phyloP scores from a whole-genome alignment of 2,113 vertebrate genomes.

The Protobothrops mucrosquamatus region DNA sequence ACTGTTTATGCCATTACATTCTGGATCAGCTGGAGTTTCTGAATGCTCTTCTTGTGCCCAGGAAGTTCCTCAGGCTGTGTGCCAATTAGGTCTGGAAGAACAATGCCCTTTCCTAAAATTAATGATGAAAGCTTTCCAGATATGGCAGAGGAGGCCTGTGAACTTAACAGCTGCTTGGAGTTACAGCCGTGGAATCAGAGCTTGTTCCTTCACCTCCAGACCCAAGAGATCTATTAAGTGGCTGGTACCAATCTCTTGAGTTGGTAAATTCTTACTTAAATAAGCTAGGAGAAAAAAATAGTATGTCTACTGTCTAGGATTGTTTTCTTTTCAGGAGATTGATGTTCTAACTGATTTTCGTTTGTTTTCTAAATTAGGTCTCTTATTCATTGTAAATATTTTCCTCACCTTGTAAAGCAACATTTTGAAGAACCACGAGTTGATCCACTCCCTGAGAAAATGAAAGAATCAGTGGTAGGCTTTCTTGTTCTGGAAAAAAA shows the following conservation, averaged over 20 bases:
- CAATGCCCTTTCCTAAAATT: not conserved
- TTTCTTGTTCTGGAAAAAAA: not conserved
- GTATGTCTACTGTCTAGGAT: not conserved
- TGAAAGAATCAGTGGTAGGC: conserved; percentile 88
- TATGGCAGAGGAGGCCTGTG: not conserved
- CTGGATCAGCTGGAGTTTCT: not conserved
- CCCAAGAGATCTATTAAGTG: not conserved
- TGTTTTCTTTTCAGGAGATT: not conserved
- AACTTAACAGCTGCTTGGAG: not conserved
- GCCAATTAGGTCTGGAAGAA: not conserved
- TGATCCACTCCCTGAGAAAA: conserved; percentile 89
- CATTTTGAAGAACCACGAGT: conserved; percentile 71
- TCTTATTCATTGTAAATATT: conserved; percentile 82
- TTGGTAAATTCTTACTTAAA: not conserved
- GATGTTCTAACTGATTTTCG: conserved; percentile 24
- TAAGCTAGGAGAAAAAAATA: not conserved
- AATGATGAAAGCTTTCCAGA: not conserved
- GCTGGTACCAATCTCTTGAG: not conserved
- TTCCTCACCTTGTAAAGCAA: conserved; percentile 76
- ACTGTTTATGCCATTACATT: not conserved
- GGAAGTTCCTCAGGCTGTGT: not conserved
- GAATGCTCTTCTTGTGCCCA: not conserved
- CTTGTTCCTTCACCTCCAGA: not conserved
- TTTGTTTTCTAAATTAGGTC: conserved; percentile 71
- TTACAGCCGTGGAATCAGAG: not conserved